These are phyloP conservation scores for Philhelius pedissequus DNA, from an alignment of 2,888 invertebrate species.

Conservation along the genomic window DNA sequence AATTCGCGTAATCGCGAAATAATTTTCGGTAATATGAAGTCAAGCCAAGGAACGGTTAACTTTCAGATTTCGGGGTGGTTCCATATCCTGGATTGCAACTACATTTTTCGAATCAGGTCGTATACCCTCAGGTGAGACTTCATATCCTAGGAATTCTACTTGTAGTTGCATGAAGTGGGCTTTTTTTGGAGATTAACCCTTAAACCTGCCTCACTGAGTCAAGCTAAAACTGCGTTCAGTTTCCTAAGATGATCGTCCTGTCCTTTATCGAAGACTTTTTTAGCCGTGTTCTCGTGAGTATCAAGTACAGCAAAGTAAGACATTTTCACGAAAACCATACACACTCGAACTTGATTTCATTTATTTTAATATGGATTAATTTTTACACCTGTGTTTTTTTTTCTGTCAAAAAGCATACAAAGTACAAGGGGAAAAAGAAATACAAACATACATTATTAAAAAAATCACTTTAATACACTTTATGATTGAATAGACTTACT, in stretches of 20 bases:
- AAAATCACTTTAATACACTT: no score
- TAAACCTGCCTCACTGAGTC: neutral
- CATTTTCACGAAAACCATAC: no score
- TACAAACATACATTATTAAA: no score
- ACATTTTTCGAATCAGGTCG: neutral
- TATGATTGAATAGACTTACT: no score
- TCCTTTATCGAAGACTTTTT: no score
- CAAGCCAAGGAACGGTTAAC: neutral
- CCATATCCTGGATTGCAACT: neutral
- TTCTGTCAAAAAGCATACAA: no score
- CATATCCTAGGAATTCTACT: neutral
- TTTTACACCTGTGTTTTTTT: no score
- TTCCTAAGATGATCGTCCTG: neutral
- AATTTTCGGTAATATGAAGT: neutral
- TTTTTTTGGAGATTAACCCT: neutral
- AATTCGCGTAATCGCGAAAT: neutral
- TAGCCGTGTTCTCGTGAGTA: no score
- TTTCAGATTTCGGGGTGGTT: neutral
- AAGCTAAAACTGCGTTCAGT: neutral
- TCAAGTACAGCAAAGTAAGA: no score
- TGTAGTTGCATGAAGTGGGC: neutral
- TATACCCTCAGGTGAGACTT: neutral
- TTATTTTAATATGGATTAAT: no score
- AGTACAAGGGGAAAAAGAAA: no score
- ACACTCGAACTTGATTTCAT: no score